A percentile compares a stretch with the other conserved stretches of the same genome.
These are phyloP conservation scores for Chaetorhynchus papuensis DNA, from an alignment of 2,113 vertebrate species.

Conservation along the genomic window DNA sequence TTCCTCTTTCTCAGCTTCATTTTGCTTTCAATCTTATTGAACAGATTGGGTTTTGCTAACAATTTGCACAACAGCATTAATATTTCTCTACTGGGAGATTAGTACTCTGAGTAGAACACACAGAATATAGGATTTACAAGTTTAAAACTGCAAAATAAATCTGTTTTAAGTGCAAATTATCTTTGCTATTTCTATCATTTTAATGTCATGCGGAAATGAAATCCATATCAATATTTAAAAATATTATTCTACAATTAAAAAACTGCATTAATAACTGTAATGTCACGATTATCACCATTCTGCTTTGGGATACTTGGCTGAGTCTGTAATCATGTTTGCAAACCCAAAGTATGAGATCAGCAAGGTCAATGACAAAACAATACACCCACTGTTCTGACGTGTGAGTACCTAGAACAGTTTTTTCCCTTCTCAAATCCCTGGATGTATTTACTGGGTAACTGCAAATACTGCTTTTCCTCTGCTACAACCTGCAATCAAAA, in stretches of 20 bases:
- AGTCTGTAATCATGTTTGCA: not conserved
- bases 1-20: not conserved
- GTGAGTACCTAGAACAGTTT: not conserved
- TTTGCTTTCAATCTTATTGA: not conserved
- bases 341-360: rapidly evolving
- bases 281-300: not conserved
- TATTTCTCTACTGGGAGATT: not conserved
- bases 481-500: not conserved
- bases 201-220: not conserved
- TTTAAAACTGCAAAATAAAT: not conserved
- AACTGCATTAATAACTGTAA: not conserved
- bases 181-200: not conserved
- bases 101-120: not conserved
- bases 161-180: not conserved
- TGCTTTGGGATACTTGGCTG: not conserved
- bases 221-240: not conserved
- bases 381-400: not conserved
- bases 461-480: not conserved
- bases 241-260: not conserved
- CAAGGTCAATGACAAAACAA: not conserved
- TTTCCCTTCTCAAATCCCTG: not conserved
- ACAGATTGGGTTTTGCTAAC: not conserved
- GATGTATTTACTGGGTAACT: not conserved
- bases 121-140: not conserved
- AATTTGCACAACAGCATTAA: not conserved